These are phyloP conservation scores for Morpho deidamia DNA, from an alignment of 2,888 invertebrate genomes.

Conservation along the genomic window DNA sequence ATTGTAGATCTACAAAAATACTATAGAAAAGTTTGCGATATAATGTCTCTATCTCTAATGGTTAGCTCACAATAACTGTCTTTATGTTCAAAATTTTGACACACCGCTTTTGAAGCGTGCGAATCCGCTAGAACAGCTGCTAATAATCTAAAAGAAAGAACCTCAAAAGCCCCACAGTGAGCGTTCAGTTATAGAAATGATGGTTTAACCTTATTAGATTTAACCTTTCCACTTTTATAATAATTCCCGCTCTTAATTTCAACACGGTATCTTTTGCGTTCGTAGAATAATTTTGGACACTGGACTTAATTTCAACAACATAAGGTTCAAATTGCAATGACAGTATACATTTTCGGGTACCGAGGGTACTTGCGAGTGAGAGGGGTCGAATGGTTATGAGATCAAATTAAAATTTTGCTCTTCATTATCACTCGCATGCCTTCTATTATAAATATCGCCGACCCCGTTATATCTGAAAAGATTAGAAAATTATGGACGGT, in stretches of 20 bases:
- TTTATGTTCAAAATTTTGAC: too few relatives aligned
- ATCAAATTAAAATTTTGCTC: constrained; percentile 22
- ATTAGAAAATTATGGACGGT: too few relatives aligned
- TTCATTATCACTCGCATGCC: constrained; percentile 13
- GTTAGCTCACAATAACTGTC: too few relatives aligned
- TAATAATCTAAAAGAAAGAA: neutral
- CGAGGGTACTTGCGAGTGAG: constrained; percentile 15
- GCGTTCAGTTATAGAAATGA: neutral
- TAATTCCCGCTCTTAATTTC: constrained; percentile 20
- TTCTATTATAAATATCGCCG: neutral
- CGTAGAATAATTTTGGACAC: neutral
- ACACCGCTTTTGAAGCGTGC: too few relatives aligned
- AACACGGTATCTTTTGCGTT: neutral
- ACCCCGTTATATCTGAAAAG: neutral
- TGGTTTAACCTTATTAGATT: too few relatives aligned
- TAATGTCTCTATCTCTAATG: too few relatives aligned
- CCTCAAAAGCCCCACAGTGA: neutral
- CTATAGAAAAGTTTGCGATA: too few relatives aligned
- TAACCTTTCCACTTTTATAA: constrained; percentile 4
- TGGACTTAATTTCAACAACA: neutral
- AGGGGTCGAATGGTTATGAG: constrained; percentile 14
- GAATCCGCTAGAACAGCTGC: too few relatives aligned
- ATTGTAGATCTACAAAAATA: too few relatives aligned
- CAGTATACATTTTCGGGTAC: neutral
- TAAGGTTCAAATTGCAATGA: neutral